A percentile compares a stretch with the other conserved stretches of the same genome.
These are phyloP conservation scores for Sarotherodon lohbergeri DNA, from an alignment of 2,113 vertebrate genomes.

Conservation along the genomic window DNA sequence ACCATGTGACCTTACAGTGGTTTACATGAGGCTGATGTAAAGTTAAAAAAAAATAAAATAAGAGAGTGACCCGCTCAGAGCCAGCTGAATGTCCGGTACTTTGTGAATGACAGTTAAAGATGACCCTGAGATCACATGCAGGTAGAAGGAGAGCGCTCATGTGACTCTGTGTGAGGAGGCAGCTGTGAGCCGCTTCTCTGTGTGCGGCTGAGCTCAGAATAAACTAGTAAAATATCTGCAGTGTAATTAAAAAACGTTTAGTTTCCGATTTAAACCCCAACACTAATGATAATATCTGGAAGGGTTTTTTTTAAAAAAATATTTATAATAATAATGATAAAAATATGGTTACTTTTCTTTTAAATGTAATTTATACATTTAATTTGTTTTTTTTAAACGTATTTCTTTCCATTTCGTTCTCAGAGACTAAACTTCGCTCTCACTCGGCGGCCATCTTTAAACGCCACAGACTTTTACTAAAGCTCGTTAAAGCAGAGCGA, in stretches of 20 bases:
- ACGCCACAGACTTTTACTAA: fast-evolving
- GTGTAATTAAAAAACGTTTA: fast-evolving
- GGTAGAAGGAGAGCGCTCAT: background rate
- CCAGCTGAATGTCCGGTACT: background rate
- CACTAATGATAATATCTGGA: fast-evolving
- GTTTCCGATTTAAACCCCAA: background rate
- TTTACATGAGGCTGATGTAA: fast-evolving
- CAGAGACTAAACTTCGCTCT: fast-evolving
- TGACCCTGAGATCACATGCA: background rate
- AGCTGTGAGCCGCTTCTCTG: background rate
- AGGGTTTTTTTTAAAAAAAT: fast-evolving
- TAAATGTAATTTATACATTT: fast-evolving
- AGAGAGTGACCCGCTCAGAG: background rate
- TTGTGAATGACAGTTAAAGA: background rate
- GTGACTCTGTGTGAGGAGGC: background rate
- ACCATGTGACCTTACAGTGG: background rate
- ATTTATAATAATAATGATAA: fast-evolving
- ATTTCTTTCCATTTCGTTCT: background rate
- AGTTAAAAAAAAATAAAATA: fast-evolving
- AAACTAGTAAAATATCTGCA: background rate
- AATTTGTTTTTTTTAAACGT: background rate
- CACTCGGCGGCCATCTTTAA: background rate
- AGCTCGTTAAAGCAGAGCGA: background rate
- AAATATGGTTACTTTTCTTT: background rate
- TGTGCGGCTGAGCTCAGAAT: fast-evolving